Evolutionary conservation across 2,797 vertebrate genomes (phyloP).

Genomic region (Pipistrellus pipistrellus): DNA sequence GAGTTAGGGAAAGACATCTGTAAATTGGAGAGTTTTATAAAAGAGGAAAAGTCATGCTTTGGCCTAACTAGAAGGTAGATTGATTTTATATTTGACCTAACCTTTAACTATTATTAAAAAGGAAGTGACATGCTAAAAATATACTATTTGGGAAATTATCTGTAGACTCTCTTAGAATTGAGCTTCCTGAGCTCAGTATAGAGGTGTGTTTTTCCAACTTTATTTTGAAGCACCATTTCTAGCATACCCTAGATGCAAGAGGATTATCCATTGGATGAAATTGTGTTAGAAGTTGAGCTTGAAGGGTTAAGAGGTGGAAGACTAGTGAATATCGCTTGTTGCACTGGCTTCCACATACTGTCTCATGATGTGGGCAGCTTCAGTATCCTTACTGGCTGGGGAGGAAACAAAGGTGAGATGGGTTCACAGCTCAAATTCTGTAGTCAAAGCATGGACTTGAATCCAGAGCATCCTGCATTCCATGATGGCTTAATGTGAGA

Average conservation of each 20-base stretch:
- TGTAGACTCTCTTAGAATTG: not conserved
- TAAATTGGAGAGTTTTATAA: constrained; percentile 3
- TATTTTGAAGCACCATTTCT: constrained; percentile 13
- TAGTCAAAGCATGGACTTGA: constrained; percentile 58
- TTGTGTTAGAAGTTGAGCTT: not conserved
- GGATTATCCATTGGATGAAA: not conserved
- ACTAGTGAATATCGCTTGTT: not conserved
- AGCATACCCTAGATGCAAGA: not conserved
- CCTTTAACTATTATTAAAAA: constrained; percentile 31
- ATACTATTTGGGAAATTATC: not conserved
- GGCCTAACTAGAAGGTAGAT: constrained; percentile 8
- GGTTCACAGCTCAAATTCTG: not conserved
- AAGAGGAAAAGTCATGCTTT: not conserved
- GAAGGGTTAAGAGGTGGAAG: not conserved
- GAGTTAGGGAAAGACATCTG: not conserved
- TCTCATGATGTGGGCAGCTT: not conserved
- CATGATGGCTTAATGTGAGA: constrained; percentile 72
- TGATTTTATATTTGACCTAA: constrained; percentile 34
- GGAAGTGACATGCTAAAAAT: not conserved
- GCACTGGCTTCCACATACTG: not conserved
- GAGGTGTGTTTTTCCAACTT: not conserved
- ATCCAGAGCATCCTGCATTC: constrained; percentile 67
- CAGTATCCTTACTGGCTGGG: not conserved
- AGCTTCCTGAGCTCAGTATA: not conserved
- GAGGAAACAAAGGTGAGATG: not conserved